phyloP scores from a whole-genome alignment of 1,140 invertebrate species.

The Drosophila watanabei region DNA sequence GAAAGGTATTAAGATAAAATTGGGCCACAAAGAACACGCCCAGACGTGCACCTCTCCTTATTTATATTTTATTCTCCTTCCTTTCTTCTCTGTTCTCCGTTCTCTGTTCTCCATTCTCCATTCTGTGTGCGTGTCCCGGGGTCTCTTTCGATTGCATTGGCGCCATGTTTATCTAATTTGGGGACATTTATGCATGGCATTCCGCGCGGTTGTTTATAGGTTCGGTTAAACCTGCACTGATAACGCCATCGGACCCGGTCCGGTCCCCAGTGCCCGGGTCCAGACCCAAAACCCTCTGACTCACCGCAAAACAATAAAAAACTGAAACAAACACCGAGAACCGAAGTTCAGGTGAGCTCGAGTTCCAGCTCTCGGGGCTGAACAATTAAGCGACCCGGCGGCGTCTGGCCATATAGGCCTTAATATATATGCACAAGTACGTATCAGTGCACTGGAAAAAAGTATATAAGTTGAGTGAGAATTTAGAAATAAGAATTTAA shows the following conservation, averaged over 20 bases:
- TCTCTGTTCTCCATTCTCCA: not conserved
- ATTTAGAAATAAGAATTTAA: not conserved
- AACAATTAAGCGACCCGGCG: slow-evolving; percentile 57
- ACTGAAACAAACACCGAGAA: slow-evolving; percentile 32
- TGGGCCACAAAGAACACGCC: slow-evolving; percentile 62
- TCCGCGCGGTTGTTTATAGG: slow-evolving; percentile 86
- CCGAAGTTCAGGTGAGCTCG: slow-evolving; percentile 26
- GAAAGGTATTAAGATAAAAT: slow-evolving; percentile 84
- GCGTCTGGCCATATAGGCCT: slow-evolving; percentile 38
- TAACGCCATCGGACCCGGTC: slow-evolving; percentile 50
- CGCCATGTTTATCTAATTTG: slow-evolving; percentile 86
- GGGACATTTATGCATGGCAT: slow-evolving; percentile 86
- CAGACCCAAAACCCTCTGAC: slow-evolving; percentile 43
- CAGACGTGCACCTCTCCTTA: slow-evolving; percentile 3
- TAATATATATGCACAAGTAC: slow-evolving; percentile 26
- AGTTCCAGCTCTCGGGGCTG: slow-evolving; percentile 23
- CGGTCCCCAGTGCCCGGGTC: slow-evolving; percentile 11
- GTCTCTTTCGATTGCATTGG: slow-evolving; percentile 83
- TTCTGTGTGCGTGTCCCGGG: slow-evolving; percentile 46
- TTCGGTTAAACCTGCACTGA: slow-evolving; percentile 86
- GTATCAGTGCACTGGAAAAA: slow-evolving; percentile 26
- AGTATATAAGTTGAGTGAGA: not conserved
- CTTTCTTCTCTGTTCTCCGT: not conserved
- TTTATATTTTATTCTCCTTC: slow-evolving; percentile 2
- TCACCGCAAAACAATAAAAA: slow-evolving; percentile 58